These are phyloP conservation scores for Cephus nigrinus DNA, from an alignment of 2,888 invertebrate genomes.

Conservation along the genomic window DNA sequence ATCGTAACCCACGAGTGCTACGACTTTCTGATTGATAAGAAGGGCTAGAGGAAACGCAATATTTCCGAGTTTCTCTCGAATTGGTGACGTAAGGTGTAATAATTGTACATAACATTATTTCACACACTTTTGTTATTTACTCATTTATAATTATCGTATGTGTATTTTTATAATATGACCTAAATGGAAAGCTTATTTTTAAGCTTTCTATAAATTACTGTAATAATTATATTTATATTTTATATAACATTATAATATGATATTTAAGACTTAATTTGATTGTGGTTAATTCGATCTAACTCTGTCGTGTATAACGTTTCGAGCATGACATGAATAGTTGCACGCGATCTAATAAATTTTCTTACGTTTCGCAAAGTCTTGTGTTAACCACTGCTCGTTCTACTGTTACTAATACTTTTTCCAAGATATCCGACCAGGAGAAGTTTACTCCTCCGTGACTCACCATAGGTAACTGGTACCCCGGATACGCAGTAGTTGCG, in stretches of 20 bases:
- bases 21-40: conserved; percentile 52
- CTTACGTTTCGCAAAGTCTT: not conserved
- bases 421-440: not conserved
- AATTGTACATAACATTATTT: not conserved
- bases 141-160: too few relatives aligned
- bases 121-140: not conserved
- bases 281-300: not conserved
- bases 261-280: not conserved
- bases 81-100: not conserved
- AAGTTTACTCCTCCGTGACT: not conserved
- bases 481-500: not conserved
- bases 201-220: not conserved
- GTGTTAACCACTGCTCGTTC: not conserved
- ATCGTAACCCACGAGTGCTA: conserved; percentile 47
- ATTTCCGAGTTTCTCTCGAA: not conserved
- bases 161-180: not conserved
- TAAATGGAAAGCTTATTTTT: not conserved
- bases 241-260: not conserved
- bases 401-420: not conserved
- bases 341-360: not conserved
- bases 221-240: not conserved
- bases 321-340: not conserved
- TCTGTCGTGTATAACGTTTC: not conserved
- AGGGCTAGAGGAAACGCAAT: conserved; percentile 5
- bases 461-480: not conserved